A percentile compares a stretch with the other conserved stretches of the same genome.
Conservation (phyloP, 2,888 invertebrate species). For the Falcaria lacertinaria region DNA sequence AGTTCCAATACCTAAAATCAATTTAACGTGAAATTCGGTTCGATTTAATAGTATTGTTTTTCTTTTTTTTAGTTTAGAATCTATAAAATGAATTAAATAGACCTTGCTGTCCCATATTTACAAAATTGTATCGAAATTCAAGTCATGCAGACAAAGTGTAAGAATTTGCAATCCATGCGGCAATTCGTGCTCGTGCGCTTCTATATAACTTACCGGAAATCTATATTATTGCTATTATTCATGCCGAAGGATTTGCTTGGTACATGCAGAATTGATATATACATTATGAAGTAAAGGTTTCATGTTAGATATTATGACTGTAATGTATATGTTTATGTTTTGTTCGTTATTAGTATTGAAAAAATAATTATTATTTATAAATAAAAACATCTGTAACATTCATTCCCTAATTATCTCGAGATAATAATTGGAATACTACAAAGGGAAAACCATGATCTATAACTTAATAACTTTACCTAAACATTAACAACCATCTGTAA, state of each 20-base stretch:
- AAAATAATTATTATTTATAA: slow-evolving; percentile 21
- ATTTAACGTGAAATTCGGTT: not conserved
- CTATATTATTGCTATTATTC: slow-evolving; percentile 18
- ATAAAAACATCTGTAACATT: slow-evolving; percentile 30
- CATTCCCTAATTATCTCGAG: slow-evolving; percentile 54
- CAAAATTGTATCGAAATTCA: slow-evolving; percentile 50
- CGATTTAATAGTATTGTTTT: not conserved
- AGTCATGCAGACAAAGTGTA: slow-evolving; percentile 49
- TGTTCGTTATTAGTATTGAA: slow-evolving; percentile 40
- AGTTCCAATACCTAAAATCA: slow-evolving; percentile 86
- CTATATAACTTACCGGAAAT: slow-evolving; percentile 34
- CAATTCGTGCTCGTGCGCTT: slow-evolving; percentile 57
- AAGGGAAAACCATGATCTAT: slow-evolving; percentile 41
- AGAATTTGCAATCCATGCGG: slow-evolving; percentile 57
- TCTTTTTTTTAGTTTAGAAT: not conserved
- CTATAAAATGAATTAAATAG: slow-evolving; percentile 2
- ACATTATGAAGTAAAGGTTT: slow-evolving; percentile 42
- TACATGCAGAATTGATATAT: slow-evolving; percentile 33
- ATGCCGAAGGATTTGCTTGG: slow-evolving; percentile 21
- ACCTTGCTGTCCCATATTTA: slow-evolving; percentile 75
- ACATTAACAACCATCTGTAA: slow-evolving; percentile 76
- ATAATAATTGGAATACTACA: slow-evolving; percentile 35
- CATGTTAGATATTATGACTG: slow-evolving; percentile 48
- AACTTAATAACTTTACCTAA: slow-evolving; percentile 69
- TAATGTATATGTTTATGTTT: slow-evolving; percentile 61